Conservation (phyloP, 2,113 vertebrate species). For the Mobula birostris region DNA sequence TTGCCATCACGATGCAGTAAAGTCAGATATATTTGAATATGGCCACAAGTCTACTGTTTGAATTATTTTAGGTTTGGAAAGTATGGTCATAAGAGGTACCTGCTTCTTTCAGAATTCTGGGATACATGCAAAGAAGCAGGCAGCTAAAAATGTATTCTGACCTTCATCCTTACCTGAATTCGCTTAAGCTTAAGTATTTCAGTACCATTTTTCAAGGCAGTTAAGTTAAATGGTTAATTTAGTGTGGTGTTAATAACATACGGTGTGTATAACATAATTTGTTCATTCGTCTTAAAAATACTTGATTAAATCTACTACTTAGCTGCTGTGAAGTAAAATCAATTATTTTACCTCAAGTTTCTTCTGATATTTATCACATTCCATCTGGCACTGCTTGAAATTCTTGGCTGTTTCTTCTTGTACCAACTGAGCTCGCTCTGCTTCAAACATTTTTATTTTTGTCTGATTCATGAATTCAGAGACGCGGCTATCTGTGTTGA, state of each 20-base stretch:
- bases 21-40: not conserved
- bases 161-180: not conserved
- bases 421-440: conserved; percentile 77
- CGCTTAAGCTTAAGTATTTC: not conserved
- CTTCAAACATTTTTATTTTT: conserved; percentile 86
- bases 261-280: not conserved
- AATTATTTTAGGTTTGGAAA: not conserved
- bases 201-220: not conserved
- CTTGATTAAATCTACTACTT: not conserved
- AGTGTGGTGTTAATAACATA: not conserved
- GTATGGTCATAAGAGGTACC: not conserved
- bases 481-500: conserved; percentile 75
- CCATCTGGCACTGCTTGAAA: conserved; percentile 83
- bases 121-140: not conserved
- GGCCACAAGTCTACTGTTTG: not conserved
- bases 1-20: too few relatives aligned
- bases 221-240: not conserved
- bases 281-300: not conserved
- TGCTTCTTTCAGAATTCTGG: not conserved
- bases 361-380: conserved; percentile 94
- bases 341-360: conserved; percentile 80
- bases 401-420: conserved; percentile 83
- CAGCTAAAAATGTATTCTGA: not conserved
- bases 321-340: not conserved
- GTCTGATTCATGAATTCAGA: conserved; percentile 82